Percentiles rank a stretch among this genome's conserved stretches.
Conservation (phyloP, 2,888 invertebrate genomes). For the Dasysyrphus albostriatus region DNA sequence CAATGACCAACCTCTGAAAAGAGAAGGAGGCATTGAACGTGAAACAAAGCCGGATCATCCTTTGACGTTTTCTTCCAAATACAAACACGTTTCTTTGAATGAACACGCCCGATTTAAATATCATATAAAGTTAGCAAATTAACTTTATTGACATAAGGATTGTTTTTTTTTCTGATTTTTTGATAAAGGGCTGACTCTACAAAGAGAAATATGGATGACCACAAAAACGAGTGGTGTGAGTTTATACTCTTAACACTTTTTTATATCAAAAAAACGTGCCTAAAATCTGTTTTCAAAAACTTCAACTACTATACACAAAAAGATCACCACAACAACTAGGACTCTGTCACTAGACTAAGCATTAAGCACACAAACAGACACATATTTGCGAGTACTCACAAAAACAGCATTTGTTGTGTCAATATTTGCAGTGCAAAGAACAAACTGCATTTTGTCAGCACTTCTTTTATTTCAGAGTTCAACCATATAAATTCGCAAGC, state of each 20-base stretch:
- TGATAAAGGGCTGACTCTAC: background rate
- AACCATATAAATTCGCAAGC: slow-evolving; percentile 6
- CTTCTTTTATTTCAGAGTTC: slow-evolving; percentile 25
- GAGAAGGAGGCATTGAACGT: too few relatives aligned
- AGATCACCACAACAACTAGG: slow-evolving; percentile 64
- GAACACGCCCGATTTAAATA: slow-evolving; percentile 43
- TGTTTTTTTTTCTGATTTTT: background rate
- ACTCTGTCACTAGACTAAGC: slow-evolving; percentile 14
- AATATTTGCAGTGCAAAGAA: slow-evolving; percentile 72
- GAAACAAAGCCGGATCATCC: slow-evolving; percentile 27
- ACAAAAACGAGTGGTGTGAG: too few relatives aligned
- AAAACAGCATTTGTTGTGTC: slow-evolving; percentile 60
- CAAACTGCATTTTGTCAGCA: slow-evolving; percentile 72
- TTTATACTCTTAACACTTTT: background rate
- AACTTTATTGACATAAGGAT: too few relatives aligned
- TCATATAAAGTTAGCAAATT: background rate
- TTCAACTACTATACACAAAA: background rate
- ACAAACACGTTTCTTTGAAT: background rate
- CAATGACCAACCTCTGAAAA: too few relatives aligned
- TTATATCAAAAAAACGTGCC: slow-evolving; percentile 27
- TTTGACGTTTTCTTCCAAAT: background rate
- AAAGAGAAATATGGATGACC: background rate
- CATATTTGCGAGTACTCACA: slow-evolving; percentile 22
- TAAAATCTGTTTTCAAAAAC: slow-evolving; percentile 49
- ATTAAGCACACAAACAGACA: slow-evolving; percentile 22